Evolutionary conservation across 2,797 vertebrate species (phyloP).

Genomic region (Parambassis ranga): DNA sequence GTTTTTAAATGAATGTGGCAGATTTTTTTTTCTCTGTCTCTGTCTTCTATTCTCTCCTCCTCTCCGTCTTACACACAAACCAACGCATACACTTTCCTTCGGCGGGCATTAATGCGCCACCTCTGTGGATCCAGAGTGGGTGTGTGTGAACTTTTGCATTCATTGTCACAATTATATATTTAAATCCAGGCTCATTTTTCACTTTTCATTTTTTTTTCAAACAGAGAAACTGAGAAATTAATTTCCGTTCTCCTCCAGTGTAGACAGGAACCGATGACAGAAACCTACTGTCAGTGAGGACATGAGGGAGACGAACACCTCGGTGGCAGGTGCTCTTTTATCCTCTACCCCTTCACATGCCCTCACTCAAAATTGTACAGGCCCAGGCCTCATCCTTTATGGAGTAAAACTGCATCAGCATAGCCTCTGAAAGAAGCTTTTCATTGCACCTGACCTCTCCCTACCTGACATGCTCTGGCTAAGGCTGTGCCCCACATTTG

Average conservation of each 20-base stretch:
- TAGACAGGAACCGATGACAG: constrained; percentile 14
- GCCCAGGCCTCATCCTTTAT: constrained; percentile 59
- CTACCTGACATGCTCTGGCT: constrained; percentile 34
- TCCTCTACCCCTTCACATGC: constrained; percentile 14
- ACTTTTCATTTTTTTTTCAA: not conserved
- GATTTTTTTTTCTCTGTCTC: not conserved
- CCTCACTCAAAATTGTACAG: constrained; percentile 16
- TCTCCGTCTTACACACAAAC: not conserved
- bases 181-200: constrained; percentile 35
- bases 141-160: constrained; percentile 48
- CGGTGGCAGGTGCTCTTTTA: constrained; percentile 50
- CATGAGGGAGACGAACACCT: constrained; percentile 11
- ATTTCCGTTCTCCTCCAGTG: constrained; percentile 43
- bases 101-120: constrained; percentile 11
- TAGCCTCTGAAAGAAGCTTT: constrained; percentile 45
- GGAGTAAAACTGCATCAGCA: constrained; percentile 41
- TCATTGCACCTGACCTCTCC: constrained; percentile 53
- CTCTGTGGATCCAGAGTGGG: constrained; percentile 18
- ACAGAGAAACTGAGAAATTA: constrained; percentile 43
- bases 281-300: constrained; percentile 28
- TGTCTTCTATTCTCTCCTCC: not conserved
- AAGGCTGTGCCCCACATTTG: constrained; percentile 50
- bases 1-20: constrained; percentile 61
- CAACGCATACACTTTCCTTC: not conserved
- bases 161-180: constrained; percentile 63